Evolutionary conservation across 2,888 invertebrate genomes (phyloP).

Genomic region (Stenoptilia bipunctidactyla): DNA sequence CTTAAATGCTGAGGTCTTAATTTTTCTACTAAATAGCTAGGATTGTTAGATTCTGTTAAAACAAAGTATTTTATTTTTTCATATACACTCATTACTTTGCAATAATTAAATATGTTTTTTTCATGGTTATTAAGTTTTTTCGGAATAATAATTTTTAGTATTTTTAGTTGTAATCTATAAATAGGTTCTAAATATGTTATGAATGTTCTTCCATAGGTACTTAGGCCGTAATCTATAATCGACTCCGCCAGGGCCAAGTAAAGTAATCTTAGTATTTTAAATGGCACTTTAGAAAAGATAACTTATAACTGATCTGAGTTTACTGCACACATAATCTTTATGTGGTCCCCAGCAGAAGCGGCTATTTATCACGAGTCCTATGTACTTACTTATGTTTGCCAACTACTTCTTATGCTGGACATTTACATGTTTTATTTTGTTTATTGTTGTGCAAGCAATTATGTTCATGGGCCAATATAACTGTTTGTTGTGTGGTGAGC

Average conservation of each 20-base stretch:
- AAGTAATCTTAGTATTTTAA: background rate
- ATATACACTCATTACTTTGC: background rate
- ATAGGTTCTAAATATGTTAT: background rate
- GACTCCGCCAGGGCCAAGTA: background rate
- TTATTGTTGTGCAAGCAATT: background rate
- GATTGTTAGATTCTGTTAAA: background rate
- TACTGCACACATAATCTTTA: slow-evolving; percentile 10
- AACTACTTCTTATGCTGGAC: slow-evolving; percentile 5
- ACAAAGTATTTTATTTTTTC: background rate
- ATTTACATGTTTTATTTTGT: background rate
- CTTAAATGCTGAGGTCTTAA: background rate
- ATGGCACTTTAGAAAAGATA: slow-evolving; percentile 6
- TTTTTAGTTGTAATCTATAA: background rate
- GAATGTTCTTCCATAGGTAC: background rate
- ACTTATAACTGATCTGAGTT: slow-evolving; percentile 5
- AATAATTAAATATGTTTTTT: background rate
- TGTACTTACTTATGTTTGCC: slow-evolving; percentile 8
- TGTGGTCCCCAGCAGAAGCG: slow-evolving; percentile 10
- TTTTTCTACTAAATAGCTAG: background rate
- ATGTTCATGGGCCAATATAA: background rate
- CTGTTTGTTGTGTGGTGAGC: background rate
- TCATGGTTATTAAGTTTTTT: background rate
- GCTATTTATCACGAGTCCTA: slow-evolving; percentile 10
- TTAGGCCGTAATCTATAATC: background rate
- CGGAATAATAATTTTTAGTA: background rate